Conservation (phyloP, 35 echinoderm and acorn worm genomes). For the Amphiura filiformis region DNA sequence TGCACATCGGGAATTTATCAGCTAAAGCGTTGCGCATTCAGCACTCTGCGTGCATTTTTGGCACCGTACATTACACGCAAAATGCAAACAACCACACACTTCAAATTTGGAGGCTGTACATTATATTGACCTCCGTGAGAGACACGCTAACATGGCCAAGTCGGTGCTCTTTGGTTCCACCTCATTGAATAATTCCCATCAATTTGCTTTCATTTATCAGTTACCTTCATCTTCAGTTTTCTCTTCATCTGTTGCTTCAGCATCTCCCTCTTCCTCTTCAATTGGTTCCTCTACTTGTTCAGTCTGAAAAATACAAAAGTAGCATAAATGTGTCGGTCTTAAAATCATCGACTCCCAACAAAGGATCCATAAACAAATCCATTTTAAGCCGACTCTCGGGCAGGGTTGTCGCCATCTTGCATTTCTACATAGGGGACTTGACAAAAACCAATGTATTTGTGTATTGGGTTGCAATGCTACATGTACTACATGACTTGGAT, state of each 20-base stretch:
- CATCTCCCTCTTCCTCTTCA: conserved; percentile 95
- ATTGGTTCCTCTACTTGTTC: conserved; percentile 96
- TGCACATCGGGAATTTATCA: too few relatives aligned
- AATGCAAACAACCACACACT: too few relatives aligned
- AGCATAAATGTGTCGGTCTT: not conserved
- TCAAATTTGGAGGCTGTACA: too few relatives aligned
- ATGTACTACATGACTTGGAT: not conserved
- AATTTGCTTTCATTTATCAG: too few relatives aligned
- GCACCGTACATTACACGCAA: too few relatives aligned
- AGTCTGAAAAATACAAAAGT: conserved; percentile 48
- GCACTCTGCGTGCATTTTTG: too few relatives aligned
- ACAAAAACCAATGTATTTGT: not conserved
- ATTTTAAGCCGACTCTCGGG: too few relatives aligned
- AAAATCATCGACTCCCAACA: not conserved
- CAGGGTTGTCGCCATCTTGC: not conserved
- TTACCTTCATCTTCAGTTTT: conserved; percentile 75
- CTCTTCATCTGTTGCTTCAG: conserved; percentile 27
- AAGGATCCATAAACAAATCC: not conserved
- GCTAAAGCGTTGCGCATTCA: too few relatives aligned
- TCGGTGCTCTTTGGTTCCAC: not conserved
- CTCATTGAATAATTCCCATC: not conserved
- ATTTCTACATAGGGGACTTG: not conserved
- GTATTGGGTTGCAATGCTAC: not conserved
- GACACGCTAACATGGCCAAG: not conserved
- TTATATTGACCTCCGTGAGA: too few relatives aligned